Percentiles rank a stretch among this genome's conserved stretches.
These are phyloP conservation scores for Hyposoter dolosus DNA, from an alignment of 2,888 invertebrate genomes.

Conservation along the genomic window DNA sequence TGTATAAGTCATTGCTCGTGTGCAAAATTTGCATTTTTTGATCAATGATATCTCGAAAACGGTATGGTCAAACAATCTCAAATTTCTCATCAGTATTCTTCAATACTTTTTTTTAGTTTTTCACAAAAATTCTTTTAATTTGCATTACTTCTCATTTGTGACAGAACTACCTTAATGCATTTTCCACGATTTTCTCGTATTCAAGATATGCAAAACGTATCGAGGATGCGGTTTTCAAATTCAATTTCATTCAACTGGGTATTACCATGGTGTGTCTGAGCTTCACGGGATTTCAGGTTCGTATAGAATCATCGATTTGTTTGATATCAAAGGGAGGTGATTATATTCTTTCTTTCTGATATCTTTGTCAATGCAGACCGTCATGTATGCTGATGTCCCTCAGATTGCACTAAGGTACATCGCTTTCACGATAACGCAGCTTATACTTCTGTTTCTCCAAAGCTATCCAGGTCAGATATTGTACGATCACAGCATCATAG, in stretches of 20 bases:
- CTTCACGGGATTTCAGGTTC: conserved; percentile 76
- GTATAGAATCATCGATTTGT: conserved; percentile 6
- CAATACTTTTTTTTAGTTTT: too few relatives aligned
- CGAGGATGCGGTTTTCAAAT: conserved; percentile 70
- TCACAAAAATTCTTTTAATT: too few relatives aligned
- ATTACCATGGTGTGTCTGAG: conserved; percentile 75
- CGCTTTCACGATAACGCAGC: conserved; percentile 57
- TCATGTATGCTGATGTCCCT: conserved; percentile 57
- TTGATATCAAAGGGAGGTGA: background rate
- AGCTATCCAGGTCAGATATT: conserved; percentile 67
- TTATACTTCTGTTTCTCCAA: conserved; percentile 60
- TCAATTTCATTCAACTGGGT: conserved; percentile 75
- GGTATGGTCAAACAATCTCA: too few relatives aligned
- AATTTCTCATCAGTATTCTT: too few relatives aligned
- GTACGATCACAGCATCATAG: conserved; percentile 62
- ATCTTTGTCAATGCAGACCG: conserved; percentile 50
- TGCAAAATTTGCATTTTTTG: too few relatives aligned
- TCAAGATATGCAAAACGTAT: conserved; percentile 71
- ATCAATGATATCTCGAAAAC: too few relatives aligned
- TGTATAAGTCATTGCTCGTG: too few relatives aligned
- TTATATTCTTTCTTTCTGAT: background rate
- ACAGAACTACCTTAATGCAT: too few relatives aligned
- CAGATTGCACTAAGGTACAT: conserved; percentile 59
- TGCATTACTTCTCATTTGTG: too few relatives aligned
- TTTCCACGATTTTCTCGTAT: background rate